phyloP scores from a whole-genome alignment of 2,113 vertebrate genomes.

The Sturnira hondurensis region DNA sequence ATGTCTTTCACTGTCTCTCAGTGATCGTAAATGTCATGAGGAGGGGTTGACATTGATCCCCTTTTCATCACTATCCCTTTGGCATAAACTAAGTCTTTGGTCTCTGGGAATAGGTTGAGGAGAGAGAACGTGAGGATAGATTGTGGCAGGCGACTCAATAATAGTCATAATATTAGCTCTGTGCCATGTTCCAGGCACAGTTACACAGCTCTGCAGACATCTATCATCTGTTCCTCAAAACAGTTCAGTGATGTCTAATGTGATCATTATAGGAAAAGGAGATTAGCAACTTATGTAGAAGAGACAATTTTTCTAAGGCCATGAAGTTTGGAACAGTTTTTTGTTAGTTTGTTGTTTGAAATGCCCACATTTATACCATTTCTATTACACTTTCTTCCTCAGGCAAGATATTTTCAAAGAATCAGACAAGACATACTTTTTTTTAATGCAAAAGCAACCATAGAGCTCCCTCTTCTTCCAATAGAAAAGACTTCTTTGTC shows the following conservation, averaged over 20 bases:
- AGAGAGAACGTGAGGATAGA: background rate
- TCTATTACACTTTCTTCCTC: background rate
- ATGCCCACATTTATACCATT: background rate
- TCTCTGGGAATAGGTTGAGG: background rate
- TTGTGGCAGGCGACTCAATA: background rate
- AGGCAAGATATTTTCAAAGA: slow-evolving; percentile 1
- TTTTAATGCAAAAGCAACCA: background rate
- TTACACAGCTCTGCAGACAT: background rate
- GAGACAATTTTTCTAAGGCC: background rate
- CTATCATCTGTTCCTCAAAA: background rate
- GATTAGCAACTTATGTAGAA: background rate
- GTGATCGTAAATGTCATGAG: background rate
- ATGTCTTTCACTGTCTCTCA: background rate
- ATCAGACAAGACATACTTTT: background rate
- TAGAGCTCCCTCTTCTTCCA: background rate
- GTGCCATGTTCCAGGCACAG: background rate
- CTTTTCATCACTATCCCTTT: background rate
- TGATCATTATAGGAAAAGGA: background rate
- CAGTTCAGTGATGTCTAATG: background rate
- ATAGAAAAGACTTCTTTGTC: background rate
- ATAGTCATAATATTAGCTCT: background rate
- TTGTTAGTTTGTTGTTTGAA: slow-evolving; percentile 39
- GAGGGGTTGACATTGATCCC: background rate
- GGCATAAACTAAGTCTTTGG: background rate
- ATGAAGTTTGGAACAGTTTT: background rate